Conservation (phyloP, 2,797 vertebrate species). For the Sebastes umbrosus region DNA sequence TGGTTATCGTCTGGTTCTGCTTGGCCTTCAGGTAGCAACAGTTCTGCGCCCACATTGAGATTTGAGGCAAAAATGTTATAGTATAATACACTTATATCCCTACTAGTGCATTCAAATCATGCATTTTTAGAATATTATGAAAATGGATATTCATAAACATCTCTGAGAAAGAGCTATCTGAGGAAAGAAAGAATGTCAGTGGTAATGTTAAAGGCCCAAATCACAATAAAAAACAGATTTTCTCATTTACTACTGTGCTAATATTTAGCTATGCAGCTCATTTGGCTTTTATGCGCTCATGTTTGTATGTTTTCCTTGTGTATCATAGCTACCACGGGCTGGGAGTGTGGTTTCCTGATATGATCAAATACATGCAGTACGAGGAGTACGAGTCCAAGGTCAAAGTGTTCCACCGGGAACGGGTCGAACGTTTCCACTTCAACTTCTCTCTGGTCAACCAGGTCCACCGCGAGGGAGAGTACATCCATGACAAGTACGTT, state of each 20-base stretch:
- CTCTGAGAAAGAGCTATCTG: background rate
- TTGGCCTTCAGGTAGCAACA: constrained; percentile 93
- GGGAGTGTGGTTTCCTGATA: constrained; percentile 97
- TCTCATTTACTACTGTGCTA: rapidly evolving
- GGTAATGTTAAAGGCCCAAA: background rate
- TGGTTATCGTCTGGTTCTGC: constrained; percentile 96
- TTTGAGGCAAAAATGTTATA: background rate
- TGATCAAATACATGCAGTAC: constrained; percentile 96
- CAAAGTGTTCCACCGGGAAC: constrained; percentile 87
- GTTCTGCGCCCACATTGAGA: background rate
- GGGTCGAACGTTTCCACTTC: constrained; percentile 90
- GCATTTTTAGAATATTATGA: background rate
- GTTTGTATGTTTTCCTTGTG: constrained; percentile 4
- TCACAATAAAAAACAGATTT: background rate
- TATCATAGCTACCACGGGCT: constrained; percentile 92
- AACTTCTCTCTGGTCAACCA: constrained; percentile 98
- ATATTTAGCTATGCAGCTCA: background rate
- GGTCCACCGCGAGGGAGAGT: constrained; percentile 91
- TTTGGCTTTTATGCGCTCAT: background rate
- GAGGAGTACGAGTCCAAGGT: constrained; percentile 91
- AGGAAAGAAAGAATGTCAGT: background rate
- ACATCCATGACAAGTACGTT: constrained; percentile 91
- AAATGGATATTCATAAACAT: background rate
- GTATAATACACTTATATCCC: background rate
- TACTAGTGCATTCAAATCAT: background rate